Percentiles rank a stretch among this genome's conserved stretches.
These are phyloP conservation scores for Parambassis ranga DNA, from an alignment of 2,797 vertebrate genomes.

Conservation along the genomic window DNA sequence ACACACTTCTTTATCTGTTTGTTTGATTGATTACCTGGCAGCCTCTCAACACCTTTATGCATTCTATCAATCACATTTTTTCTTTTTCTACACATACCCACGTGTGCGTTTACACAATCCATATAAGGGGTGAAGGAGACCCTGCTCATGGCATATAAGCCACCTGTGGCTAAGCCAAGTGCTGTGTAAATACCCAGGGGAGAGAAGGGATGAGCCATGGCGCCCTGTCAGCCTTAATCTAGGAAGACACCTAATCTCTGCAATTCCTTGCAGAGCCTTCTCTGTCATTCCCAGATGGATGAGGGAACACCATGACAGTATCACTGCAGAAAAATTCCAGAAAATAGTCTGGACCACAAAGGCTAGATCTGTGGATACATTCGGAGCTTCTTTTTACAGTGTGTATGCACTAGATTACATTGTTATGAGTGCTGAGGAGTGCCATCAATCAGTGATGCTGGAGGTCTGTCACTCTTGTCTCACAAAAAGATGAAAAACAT, in stretches of 20 bases:
- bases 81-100: slow-evolving; percentile 1
- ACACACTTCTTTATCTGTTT: slow-evolving; percentile 59
- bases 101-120: slow-evolving; percentile 51
- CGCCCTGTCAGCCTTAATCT: slow-evolving; percentile 69
- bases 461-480: not conserved
- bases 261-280: slow-evolving; percentile 60
- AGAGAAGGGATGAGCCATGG: slow-evolving; percentile 61
- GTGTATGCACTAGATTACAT: not conserved
- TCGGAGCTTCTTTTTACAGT: not conserved
- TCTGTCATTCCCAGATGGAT: slow-evolving; percentile 60
- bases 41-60: slow-evolving; percentile 43
- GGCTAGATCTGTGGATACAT: not conserved
- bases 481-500: not conserved
- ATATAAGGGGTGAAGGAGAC: slow-evolving; percentile 39
- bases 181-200: slow-evolving; percentile 70
- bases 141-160: slow-evolving; percentile 67
- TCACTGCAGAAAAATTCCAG: slow-evolving; percentile 9
- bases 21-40: slow-evolving; percentile 66
- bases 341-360: not conserved
- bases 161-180: slow-evolving; percentile 74
- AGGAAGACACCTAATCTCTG: slow-evolving; percentile 69
- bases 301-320: slow-evolving; percentile 16
- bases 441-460: not conserved
- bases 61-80: slow-evolving; percentile 32
- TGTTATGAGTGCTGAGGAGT: not conserved